Conservation (phyloP, 2,797 vertebrate genomes). For the Ptychadena robeensis region DNA sequence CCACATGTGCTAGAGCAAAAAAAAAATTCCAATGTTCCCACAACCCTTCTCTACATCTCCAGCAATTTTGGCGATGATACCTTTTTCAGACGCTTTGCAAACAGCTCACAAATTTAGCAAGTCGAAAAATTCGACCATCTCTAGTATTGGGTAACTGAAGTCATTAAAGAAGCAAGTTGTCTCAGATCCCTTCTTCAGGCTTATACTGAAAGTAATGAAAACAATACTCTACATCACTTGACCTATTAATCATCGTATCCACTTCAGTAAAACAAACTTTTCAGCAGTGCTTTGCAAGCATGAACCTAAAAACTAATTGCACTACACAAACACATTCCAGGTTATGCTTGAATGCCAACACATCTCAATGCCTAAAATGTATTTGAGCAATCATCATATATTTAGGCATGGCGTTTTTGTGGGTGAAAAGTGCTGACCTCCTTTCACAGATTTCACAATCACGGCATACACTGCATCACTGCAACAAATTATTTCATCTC, state of each 20-base stretch:
- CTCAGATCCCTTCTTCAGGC: too few species aligned
- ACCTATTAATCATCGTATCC: constrained; percentile 36
- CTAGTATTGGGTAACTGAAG: too few species aligned
- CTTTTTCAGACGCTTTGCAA: too few species aligned
- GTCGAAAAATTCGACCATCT: too few species aligned
- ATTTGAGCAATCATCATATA: constrained; percentile 34
- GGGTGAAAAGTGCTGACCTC: constrained; percentile 5
- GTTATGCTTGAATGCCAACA: constrained; percentile 24
- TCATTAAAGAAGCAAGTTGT: too few species aligned
- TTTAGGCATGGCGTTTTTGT: neutral
- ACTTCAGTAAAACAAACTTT: constrained; percentile 4
- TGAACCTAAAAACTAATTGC: constrained; percentile 29
- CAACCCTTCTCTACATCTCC: too few species aligned
- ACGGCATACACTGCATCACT: constrained; percentile 15
- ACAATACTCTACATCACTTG: constrained; percentile 11
- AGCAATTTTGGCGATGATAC: too few species aligned
- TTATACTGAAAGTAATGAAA: neutral
- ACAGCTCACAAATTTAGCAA: too few species aligned
- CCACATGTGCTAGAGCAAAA: too few species aligned
- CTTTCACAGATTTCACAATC: neutral
- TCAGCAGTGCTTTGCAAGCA: neutral
- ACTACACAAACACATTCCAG: constrained; percentile 37
- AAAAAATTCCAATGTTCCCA: too few species aligned
- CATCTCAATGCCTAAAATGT: constrained; percentile 18
- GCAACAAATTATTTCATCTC: constrained; percentile 53